A percentile compares a stretch with the other conserved stretches of the same genome.
phyloP scores from a whole-genome alignment of 2,113 vertebrate genomes.

The Halichoerus grypus region DNA sequence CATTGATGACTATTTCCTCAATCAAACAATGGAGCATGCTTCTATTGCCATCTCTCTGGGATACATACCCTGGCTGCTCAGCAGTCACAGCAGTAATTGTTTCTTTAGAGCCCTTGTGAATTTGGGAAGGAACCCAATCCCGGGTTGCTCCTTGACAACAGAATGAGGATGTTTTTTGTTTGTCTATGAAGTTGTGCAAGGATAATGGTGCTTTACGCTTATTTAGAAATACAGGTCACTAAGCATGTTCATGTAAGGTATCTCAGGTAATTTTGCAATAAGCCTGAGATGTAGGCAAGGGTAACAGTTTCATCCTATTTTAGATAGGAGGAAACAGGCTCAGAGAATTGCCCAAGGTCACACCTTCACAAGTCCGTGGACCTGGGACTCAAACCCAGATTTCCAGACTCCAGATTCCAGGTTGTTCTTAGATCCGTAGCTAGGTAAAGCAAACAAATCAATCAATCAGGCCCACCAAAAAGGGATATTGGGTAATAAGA shows the following conservation, averaged over 20 bases:
- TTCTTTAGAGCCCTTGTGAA: neutral
- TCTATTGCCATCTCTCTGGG: neutral
- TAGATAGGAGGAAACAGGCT: neutral
- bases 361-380: neutral
- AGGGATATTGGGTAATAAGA: neutral
- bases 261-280: neutral
- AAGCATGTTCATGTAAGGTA: neutral
- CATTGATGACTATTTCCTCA: neutral
- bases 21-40: neutral
- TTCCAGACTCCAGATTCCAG: neutral
- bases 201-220: neutral
- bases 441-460: neutral
- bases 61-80: neutral
- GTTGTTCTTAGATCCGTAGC: neutral
- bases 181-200: neutral
- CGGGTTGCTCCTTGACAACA: neutral
- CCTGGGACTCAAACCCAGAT: neutral
- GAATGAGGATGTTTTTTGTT: slow-evolving; percentile 36
- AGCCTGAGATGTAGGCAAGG: neutral
- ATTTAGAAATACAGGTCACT: neutral
- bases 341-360: neutral
- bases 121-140: neutral
- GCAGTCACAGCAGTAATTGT: neutral
- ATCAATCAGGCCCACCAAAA: neutral
- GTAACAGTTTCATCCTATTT: neutral